These are phyloP conservation scores for Cavia porcellus DNA, from an alignment of 2,113 vertebrate genomes.

Conservation along the genomic window DNA sequence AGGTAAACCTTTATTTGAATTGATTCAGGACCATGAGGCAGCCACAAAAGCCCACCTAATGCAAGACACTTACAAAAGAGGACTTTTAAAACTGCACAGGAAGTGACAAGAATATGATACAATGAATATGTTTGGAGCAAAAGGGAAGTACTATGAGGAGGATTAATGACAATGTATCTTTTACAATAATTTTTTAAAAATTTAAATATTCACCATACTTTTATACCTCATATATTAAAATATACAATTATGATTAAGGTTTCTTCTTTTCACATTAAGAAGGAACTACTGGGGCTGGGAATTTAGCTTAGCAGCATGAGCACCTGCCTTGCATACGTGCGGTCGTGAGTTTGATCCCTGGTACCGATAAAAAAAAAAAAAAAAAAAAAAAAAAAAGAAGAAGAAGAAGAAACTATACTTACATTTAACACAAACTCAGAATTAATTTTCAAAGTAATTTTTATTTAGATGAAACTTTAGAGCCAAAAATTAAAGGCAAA, in stretches of 20 bases:
- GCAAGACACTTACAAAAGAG: background rate
- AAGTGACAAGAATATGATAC: background rate
- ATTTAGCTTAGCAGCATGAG: no score
- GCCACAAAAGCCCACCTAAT: background rate
- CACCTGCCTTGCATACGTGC: no score
- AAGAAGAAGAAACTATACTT: slow-evolving; percentile 8
- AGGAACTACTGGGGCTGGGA: no score
- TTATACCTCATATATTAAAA: background rate
- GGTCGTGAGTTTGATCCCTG: no score
- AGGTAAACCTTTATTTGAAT: background rate
- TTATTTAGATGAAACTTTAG: slow-evolving; percentile 66
- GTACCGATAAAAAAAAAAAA: no score
- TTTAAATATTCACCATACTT: background rate
- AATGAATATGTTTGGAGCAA: background rate
- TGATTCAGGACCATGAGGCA: background rate
- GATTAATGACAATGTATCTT: background rate
- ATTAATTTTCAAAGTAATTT: slow-evolving; percentile 58
- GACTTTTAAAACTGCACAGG: background rate
- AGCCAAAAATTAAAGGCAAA: slow-evolving; percentile 45
- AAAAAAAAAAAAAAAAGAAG: no score
- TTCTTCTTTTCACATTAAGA: background rate
- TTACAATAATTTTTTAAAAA: background rate
- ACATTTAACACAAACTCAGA: slow-evolving; percentile 37
- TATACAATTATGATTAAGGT: background rate
- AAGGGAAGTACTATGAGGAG: background rate